These are phyloP conservation scores for Microctonus hyperodae DNA, from an alignment of 2,888 invertebrate species.

Conservation along the genomic window DNA sequence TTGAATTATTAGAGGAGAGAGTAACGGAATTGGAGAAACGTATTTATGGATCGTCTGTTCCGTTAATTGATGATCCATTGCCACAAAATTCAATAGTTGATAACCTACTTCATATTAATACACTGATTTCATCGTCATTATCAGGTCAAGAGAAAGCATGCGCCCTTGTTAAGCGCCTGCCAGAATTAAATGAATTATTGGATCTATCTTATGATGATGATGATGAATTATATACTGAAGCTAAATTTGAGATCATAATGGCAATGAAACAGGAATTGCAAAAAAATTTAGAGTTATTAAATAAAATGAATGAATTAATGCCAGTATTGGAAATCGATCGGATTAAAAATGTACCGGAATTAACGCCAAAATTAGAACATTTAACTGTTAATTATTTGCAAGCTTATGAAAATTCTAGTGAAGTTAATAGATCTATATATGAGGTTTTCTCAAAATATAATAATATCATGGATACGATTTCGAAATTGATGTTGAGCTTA, in stretches of 20 bases:
- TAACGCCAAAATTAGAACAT: slow-evolving; percentile 61
- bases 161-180: slow-evolving; percentile 62
- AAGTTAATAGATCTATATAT: slow-evolving; percentile 59
- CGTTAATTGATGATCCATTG: slow-evolving; percentile 46
- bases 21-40: slow-evolving; percentile 63
- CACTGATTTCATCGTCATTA: slow-evolving; percentile 65
- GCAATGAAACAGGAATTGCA: slow-evolving; percentile 63
- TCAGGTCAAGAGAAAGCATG: slow-evolving; percentile 65
- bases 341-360: slow-evolving; percentile 62
- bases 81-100: slow-evolving; percentile 61
- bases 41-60: slow-evolving; percentile 58
- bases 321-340: slow-evolving; percentile 62
- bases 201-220: slow-evolving; percentile 64
- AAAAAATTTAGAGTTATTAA: slow-evolving; percentile 58
- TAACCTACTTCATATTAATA: slow-evolving; percentile 63
- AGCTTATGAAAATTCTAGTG: slow-evolving; percentile 60
- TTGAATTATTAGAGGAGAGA: slow-evolving; percentile 63
- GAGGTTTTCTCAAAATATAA: slow-evolving; percentile 64
- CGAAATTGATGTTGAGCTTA: slow-evolving; percentile 63
- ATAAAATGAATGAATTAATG: slow-evolving; percentile 60
- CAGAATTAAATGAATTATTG: slow-evolving; percentile 63
- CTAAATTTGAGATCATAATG: slow-evolving; percentile 64
- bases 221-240: slow-evolving; percentile 61
- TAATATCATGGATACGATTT: slow-evolving; percentile 63
- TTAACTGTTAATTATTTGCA: slow-evolving; percentile 61